These are phyloP conservation scores for Coccyzus lansbergi DNA, from an alignment of 2,797 vertebrate genomes.

Conservation along the genomic window DNA sequence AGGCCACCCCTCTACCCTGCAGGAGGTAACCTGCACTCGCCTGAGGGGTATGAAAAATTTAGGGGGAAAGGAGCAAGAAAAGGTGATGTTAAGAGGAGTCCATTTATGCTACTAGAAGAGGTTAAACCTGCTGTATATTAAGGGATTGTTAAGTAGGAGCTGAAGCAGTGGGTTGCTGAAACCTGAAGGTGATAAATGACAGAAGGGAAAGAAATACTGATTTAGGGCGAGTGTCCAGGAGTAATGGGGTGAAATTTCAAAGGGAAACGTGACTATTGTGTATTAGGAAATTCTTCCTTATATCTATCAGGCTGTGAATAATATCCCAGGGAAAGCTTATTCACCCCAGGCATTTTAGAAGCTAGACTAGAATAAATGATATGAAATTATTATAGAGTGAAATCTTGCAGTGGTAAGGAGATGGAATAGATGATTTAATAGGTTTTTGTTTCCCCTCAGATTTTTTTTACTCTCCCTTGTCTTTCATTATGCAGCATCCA, in stretches of 20 bases:
- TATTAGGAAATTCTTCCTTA: constrained; percentile 7
- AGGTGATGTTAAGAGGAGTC: accelerated
- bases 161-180: not conserved
- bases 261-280: not conserved
- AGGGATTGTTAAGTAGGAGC: not conserved
- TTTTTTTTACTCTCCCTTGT: not conserved
- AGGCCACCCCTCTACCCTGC: not conserved
- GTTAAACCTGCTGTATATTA: not conserved
- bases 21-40: not conserved
- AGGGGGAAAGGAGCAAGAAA: not conserved
- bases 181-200: not conserved
- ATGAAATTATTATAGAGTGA: constrained; percentile 16
- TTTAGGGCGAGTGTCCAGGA: not conserved
- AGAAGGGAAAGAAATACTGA: constrained; percentile 30
- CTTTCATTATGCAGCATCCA: not conserved
- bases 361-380: constrained; percentile 20
- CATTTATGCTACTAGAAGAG: not conserved
- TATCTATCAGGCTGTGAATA: constrained; percentile 28
- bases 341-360: constrained; percentile 21
- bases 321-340: constrained; percentile 33
- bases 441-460: constrained; percentile 15
- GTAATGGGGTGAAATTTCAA: constrained; percentile 20
- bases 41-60: not conserved
- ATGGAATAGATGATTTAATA: constrained; percentile 9
- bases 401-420: not conserved